These are phyloP conservation scores for Sebastes paucispinis DNA, from an alignment of 2,797 vertebrate species.

Conservation along the genomic window DNA sequence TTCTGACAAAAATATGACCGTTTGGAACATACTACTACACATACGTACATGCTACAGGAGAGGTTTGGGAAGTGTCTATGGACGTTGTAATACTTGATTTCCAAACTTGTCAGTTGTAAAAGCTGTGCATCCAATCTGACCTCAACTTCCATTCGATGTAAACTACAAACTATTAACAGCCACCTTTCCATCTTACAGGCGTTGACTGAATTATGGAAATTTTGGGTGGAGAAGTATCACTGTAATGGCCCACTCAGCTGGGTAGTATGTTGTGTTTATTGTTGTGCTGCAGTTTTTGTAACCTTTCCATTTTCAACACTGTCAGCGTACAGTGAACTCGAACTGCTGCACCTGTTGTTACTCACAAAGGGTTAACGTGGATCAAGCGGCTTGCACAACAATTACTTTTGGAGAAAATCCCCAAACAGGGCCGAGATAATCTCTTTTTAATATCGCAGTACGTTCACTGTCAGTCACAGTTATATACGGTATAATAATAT, in stretches of 20 bases:
- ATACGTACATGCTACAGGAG: too few relatives aligned
- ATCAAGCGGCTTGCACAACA: slow-evolving; percentile 58
- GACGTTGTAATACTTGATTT: too few relatives aligned
- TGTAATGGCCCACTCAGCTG: not conserved
- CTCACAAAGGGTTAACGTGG: slow-evolving; percentile 43
- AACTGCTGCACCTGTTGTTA: slow-evolving; percentile 31
- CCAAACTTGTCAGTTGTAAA: too few relatives aligned
- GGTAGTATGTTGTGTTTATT: not conserved
- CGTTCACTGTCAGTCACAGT: slow-evolving; percentile 39
- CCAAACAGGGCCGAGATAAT: slow-evolving; percentile 63
- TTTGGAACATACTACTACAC: not conserved
- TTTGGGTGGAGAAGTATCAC: slow-evolving; percentile 1
- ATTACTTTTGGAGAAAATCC: slow-evolving; percentile 75
- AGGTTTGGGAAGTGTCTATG: too few relatives aligned
- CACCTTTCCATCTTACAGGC: not conserved
- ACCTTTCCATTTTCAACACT: not conserved
- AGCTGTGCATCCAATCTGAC: too few relatives aligned
- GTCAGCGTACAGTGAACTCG: not conserved
- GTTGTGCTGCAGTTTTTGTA: not conserved
- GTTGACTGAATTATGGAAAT: not conserved
- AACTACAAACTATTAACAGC: too few relatives aligned
- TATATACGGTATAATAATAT: slow-evolving; percentile 33
- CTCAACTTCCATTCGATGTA: too few relatives aligned
- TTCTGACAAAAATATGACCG: not conserved
- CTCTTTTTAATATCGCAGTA: slow-evolving; percentile 70